Evolutionary conservation across 2,797 vertebrate species (phyloP).

Genomic region (Cheirogaleus major): DNA sequence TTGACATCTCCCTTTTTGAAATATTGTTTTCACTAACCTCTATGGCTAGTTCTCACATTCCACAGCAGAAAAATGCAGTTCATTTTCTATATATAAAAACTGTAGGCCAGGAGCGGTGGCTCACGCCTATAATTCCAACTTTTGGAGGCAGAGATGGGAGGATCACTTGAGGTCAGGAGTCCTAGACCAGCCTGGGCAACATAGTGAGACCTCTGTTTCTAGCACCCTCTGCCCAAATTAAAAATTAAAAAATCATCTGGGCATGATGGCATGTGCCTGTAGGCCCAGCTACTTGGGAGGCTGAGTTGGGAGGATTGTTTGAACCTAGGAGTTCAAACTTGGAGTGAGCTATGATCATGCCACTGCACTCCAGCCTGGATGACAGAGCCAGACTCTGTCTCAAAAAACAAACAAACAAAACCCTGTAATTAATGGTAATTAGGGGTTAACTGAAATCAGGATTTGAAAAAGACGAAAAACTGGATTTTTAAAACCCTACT

Average conservation of each 20-base stretch:
- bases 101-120: neutral
- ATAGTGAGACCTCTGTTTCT: neutral
- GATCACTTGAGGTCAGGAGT: neutral
- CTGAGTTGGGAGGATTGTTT: too few species aligned
- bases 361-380: too few species aligned
- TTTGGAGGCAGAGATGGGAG: neutral
- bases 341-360: too few species aligned
- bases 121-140: neutral
- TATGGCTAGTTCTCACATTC: neutral
- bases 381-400: too few species aligned
- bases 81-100: neutral
- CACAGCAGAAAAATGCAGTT: neutral
- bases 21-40: neutral
- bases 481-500: neutral
- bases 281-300: too few species aligned
- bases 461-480: neutral
- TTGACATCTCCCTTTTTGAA: conserved; percentile 5
- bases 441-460: conserved; percentile 21
- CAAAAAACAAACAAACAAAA: too few species aligned
- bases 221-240: neutral
- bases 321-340: too few species aligned
- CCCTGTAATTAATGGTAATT: neutral
- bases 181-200: neutral
- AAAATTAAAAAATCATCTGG: neutral
- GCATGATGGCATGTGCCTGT: too few species aligned